These are phyloP conservation scores for Halcyon leucocephala DNA, from an alignment of 2,797 vertebrate genomes.

Conservation along the genomic window DNA sequence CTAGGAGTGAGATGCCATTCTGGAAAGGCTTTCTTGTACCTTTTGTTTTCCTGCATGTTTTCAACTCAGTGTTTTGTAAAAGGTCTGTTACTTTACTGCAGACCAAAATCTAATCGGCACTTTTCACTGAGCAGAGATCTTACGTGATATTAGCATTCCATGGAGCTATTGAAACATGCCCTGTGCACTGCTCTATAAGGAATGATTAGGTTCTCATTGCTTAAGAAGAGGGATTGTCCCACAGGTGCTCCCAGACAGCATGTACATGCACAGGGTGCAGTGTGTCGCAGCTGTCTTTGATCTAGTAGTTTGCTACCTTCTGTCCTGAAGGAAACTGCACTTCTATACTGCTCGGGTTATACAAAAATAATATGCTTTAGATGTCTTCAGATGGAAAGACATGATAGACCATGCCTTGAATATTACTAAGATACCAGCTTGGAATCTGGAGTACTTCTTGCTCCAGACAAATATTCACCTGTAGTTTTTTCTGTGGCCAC, in stretches of 20 bases:
- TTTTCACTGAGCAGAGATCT: neutral
- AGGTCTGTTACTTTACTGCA: neutral
- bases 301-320: neutral
- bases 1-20: neutral
- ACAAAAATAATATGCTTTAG: neutral
- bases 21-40: neutral
- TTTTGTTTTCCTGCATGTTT: neutral
- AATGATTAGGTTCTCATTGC: neutral
- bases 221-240: neutral
- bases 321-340: neutral
- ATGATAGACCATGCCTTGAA: neutral
- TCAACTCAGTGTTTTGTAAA: neutral
- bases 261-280: neutral
- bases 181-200: neutral
- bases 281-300: rapidly evolving
- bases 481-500: neutral
- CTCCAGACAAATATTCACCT: neutral
- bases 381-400: neutral
- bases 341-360: neutral
- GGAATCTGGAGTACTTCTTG: neutral
- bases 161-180: neutral
- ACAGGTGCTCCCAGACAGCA: neutral
- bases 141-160: neutral
- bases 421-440: neutral
- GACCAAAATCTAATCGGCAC: neutral